Evolutionary conservation across 2,888 invertebrate species (phyloP).

Genomic region (Drosophila putrida): DNA sequence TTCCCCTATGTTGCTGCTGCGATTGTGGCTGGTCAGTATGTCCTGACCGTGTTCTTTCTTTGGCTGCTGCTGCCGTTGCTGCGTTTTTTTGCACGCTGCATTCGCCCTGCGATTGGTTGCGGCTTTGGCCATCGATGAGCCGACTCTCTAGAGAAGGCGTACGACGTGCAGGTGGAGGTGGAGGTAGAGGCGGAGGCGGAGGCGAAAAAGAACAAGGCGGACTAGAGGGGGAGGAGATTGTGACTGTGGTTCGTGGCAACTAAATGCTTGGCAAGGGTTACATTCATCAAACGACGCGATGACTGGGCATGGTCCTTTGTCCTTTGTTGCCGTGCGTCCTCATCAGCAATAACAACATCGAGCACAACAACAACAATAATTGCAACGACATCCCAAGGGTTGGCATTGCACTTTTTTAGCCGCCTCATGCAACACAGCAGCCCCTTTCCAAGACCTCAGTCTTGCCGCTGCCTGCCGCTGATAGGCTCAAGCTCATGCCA

Average conservation of each 20-base stretch:
- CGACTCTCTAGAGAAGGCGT: slow-evolving; percentile 12
- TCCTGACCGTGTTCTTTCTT: slow-evolving; percentile 50
- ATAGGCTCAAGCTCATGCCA: slow-evolving; percentile 27
- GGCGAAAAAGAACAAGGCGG: neutral
- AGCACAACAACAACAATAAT: slow-evolving; percentile 21
- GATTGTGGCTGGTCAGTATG: slow-evolving; percentile 69
- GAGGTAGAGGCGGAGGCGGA: neutral
- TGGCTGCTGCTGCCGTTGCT: slow-evolving; percentile 53
- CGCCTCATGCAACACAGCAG: slow-evolving; percentile 47
- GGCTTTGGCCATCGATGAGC: slow-evolving; percentile 71
- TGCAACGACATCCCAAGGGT: slow-evolving; percentile 41
- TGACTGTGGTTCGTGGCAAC: too few relatives aligned
- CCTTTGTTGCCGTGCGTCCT: slow-evolving; percentile 51
- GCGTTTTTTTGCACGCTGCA: slow-evolving; percentile 78
- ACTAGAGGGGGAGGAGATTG: too few relatives aligned
- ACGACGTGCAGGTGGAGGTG: neutral
- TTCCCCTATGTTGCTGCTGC: slow-evolving; percentile 1
- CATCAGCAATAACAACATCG: slow-evolving; percentile 24
- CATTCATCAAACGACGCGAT: slow-evolving; percentile 50
- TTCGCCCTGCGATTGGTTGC: slow-evolving; percentile 76
- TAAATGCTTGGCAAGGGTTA: slow-evolving; percentile 21
- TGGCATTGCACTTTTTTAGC: slow-evolving; percentile 53
- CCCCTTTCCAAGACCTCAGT: neutral
- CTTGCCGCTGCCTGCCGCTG: slow-evolving; percentile 8
- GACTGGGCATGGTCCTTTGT: slow-evolving; percentile 32